Base-by-base conservation (phyloP, 2,797 vertebrate species). In the Octomys mimax region DNA sequence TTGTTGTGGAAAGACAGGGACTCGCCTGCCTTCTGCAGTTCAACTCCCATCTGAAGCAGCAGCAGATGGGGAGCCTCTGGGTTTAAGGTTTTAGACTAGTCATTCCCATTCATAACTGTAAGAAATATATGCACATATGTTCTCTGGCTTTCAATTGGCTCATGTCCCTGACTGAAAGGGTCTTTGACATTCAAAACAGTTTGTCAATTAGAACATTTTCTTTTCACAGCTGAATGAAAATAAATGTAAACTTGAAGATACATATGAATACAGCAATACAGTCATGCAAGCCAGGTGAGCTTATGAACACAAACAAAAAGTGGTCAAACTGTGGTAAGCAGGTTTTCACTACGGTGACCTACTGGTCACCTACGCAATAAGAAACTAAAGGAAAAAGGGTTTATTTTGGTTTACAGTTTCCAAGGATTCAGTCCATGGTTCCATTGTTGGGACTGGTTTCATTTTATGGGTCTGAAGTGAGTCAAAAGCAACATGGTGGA, bases 191-290 rank as follows among this genome's bases (percentile, higher is more conserved):
- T 80, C n/a, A 73, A 92, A 80, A 71, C 61, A 71, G 61, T 8
- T 14, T 71, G 18, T 64, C 24, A 52, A 75, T 81, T 96, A 75
- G 68, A 93, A 62, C 13, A 85, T 18, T 90, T 83, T 36, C 11
- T n/a, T 79, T 77, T 92, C 70, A 91, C 33, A 91, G n/a, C 18
- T 88, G 42, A 87, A 93, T 91, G 33, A 78, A 94, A 95, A 83
- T 54, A 96, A 87, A 81, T 9, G 89, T 33, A 75, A 89, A 94
- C 0, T 2, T 84, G 24, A 87, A 87, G 13, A 66, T 26, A 86
- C 36, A n/a, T 31, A 0, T 73, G 13, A 64, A 1, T 66, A 11
- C 18, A 3, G 81, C 31, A 54, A 24, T 2, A 54, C 66, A 9
- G 6, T 39, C 62, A 39, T 18, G 84, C 1, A 88, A 84, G 16